Conservation (phyloP, 2,888 invertebrate species). For the Strigamia transsilvanica region DNA sequence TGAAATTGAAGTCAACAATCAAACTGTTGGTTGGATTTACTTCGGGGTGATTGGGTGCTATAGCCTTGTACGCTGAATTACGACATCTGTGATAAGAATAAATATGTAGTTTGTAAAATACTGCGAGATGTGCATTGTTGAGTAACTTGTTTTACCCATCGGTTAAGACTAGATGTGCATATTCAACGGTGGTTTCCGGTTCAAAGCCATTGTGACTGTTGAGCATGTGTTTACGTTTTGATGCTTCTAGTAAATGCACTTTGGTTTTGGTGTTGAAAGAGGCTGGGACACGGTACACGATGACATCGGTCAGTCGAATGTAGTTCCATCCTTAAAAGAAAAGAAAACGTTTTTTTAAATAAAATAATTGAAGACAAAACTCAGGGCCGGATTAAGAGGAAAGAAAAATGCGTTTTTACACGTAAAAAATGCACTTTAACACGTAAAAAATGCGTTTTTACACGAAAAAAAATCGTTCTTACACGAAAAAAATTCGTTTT, state of each 20-base stretch:
- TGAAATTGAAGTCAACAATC: conserved; percentile 60
- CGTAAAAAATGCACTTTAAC: too few relatives aligned
- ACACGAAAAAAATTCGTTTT: too few relatives aligned
- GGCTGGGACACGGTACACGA: conserved; percentile 58
- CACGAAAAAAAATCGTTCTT: too few relatives aligned
- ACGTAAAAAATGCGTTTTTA: too few relatives aligned
- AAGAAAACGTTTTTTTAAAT: conserved; percentile 27
- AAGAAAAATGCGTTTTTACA: too few relatives aligned
- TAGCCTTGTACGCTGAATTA: conserved; percentile 60
- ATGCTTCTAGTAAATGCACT: conserved; percentile 50
- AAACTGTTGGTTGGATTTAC: conserved; percentile 59
- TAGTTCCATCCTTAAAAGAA: conserved; percentile 60
- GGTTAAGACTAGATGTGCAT: conserved; percentile 59
- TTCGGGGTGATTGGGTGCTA: conserved; percentile 60
- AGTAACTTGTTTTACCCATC: conserved; percentile 57
- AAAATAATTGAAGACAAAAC: background rate
- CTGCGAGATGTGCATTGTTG: too few relatives aligned
- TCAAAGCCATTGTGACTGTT: conserved; percentile 52
- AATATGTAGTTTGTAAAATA: too few relatives aligned
- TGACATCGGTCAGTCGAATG: conserved; percentile 60
- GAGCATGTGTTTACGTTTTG: conserved; percentile 32
- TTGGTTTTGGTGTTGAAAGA: conserved; percentile 50
- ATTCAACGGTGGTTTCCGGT: conserved; percentile 55
- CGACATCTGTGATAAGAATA: conserved; percentile 57
- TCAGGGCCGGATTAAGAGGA: too few relatives aligned